These are phyloP conservation scores for Aphelinus atriplicis DNA, from an alignment of 1,140 invertebrate genomes.

Conservation along the genomic window DNA sequence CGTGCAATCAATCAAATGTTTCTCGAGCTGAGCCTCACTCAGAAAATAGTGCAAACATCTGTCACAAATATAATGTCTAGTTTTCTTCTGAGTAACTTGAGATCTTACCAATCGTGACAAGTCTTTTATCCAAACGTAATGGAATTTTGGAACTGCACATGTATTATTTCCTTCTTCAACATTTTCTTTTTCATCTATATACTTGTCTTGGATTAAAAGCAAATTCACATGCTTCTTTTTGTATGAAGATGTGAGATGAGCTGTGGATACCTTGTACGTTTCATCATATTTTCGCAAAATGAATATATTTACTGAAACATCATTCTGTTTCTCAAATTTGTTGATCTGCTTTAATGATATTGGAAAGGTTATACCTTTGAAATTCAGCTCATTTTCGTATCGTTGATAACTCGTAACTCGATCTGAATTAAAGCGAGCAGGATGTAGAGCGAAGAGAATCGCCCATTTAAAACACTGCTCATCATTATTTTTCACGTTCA, in stretches of 20 bases:
- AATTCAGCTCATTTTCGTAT: constrained; percentile 43
- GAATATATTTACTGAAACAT: constrained; percentile 33
- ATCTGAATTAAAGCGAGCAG: constrained; percentile 20
- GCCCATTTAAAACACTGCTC: constrained; percentile 10
- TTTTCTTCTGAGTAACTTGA: not conserved
- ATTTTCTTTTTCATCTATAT: constrained; percentile 38
- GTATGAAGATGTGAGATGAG: constrained; percentile 42
- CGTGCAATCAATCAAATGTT: constrained; percentile 43
- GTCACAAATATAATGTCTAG: constrained; percentile 20
- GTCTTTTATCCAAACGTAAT: constrained; percentile 28
- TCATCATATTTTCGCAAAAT: constrained; percentile 31
- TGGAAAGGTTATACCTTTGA: constrained; percentile 47
- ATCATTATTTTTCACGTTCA: too few species aligned
- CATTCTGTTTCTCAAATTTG: constrained; percentile 42
- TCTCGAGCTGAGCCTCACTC: not conserved
- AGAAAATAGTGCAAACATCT: constrained; percentile 20
- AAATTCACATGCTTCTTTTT: constrained; percentile 48
- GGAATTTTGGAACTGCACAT: not conserved
- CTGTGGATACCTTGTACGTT: constrained; percentile 31
- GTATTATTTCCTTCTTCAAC: not conserved
- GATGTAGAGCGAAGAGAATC: constrained; percentile 45
- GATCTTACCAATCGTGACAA: constrained; percentile 13
- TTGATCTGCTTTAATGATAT: constrained; percentile 42
- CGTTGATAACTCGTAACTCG: constrained; percentile 40
- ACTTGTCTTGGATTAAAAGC: constrained; percentile 44